Conservation (phyloP, 2,888 invertebrate species). For the Tolmerus cingulatus region DNA sequence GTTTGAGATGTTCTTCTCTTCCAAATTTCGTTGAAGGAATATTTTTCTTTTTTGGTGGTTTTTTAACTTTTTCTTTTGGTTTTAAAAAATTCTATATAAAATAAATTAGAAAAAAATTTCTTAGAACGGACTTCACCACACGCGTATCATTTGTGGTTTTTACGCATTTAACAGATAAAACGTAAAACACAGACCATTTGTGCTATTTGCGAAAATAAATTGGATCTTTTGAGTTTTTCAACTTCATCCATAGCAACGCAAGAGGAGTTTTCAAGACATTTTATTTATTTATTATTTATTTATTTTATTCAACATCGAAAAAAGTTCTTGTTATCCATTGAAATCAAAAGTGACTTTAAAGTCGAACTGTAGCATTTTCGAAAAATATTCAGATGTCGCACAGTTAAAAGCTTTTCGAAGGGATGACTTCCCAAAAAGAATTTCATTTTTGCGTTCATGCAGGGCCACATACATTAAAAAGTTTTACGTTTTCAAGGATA, state of each 20-base stretch:
- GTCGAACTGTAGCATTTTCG: neutral
- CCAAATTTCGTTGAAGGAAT: too few species aligned
- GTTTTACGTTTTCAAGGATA: neutral
- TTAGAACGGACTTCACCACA: too few species aligned
- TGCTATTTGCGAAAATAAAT: neutral
- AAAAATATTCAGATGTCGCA: neutral
- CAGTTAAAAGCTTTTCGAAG: neutral
- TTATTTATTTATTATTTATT: neutral
- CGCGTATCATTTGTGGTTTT: too few species aligned
- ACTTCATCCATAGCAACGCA: neutral
- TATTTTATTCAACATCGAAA: neutral
- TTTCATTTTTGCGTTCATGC: neutral
- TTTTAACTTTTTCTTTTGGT: too few species aligned
- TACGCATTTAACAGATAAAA: too few species aligned
- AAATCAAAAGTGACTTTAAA: neutral
- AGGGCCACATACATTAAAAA: neutral
- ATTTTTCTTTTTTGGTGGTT: too few species aligned
- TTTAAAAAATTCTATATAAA: too few species aligned
- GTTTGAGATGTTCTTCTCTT: too few species aligned
- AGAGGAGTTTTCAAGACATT: neutral
- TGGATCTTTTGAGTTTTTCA: neutral
- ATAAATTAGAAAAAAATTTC: too few species aligned
- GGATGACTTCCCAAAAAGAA: neutral
- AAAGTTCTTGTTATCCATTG: neutral
- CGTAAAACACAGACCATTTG: neutral